Evolutionary conservation across 2,888 invertebrate species (phyloP), one percentile per base, ranked within the genome.

Genomic region (Bombylius discolor): DNA sequence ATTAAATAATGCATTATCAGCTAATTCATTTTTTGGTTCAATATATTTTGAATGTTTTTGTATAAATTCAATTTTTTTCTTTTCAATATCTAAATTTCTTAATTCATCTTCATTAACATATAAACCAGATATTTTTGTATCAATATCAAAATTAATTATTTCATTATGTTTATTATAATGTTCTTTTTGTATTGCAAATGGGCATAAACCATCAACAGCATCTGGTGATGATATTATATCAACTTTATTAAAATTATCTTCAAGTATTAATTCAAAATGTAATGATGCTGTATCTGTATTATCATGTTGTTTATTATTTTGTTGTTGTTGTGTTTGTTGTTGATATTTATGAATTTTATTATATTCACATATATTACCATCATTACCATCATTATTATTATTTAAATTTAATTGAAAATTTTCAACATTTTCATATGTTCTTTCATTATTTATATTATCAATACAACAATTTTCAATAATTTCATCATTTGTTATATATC

Each of bases 191-290:
- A 72, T 71, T 39, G 73, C 70, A 55, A 73, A 74, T 57, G 69
- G 72, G 58, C 71, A 69, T 59, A 74, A 74, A 36, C 71, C 73
- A 60, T 74, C 73, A 1, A 71, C 70, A 3, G 73, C 73, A 60
- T 74, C 74, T 1, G 73, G 74, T 3, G 73, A 72, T 49, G 69
- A 67, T 46, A 73, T 55, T 0, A 66, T 65, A 39, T 66, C 64
- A 5, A 64, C 66, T 58, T 71, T 68, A 58, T 70, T 65, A 50
- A 67, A 65, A 53, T 72, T 70, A 11, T 68, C 68, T 58, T 74
- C 74, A 23, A 74, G 57, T 49, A 74, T 74, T 4, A 70, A 71
- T 62, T 74, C 74, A 52, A 74, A 74, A 53, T 73, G 71, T 51
- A 74, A 59, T 4, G 74, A 74, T 3, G 74, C 74, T 5, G 71